phyloP scores from a whole-genome alignment of 2,888 invertebrate species.

The Argyra leucocephala region DNA sequence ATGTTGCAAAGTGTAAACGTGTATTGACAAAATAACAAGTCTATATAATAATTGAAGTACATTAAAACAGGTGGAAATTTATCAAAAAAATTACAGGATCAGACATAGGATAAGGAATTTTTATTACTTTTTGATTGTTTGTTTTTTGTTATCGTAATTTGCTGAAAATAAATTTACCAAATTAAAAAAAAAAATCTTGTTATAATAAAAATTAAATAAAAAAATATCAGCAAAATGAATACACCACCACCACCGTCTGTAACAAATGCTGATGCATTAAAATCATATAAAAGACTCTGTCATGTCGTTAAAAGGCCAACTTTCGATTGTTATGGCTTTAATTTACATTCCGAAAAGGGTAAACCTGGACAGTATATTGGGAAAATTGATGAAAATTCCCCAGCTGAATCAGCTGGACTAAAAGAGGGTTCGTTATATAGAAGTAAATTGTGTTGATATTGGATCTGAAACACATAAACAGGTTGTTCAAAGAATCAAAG shows the following conservation, averaged over 20 bases:
- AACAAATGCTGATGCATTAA: not conserved
- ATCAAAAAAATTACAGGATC: no score
- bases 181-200: no score
- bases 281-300: constrained; percentile 45
- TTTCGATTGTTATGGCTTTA: constrained; percentile 97
- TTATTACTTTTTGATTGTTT: no score
- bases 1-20: no score
- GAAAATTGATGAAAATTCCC: constrained; percentile 88
- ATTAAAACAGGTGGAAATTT: no score
- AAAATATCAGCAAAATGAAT: no score
- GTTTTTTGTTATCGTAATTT: no score
- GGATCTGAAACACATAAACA: constrained; percentile 87
- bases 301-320: constrained; percentile 83
- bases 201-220: no score
- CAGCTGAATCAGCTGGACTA: constrained; percentile 73
- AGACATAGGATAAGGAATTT: no score
- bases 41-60: no score
- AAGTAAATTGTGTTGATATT: constrained; percentile 88
- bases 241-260: not conserved
- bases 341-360: constrained; percentile 92
- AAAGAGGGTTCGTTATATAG: constrained; percentile 76
- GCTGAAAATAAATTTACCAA: no score
- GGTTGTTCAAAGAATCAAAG: constrained; percentile 88
- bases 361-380: constrained; percentile 93
- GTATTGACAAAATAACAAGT: no score